Conservation (phyloP, 2,113 vertebrate genomes). For the Gymnarchus niloticus region DNA sequence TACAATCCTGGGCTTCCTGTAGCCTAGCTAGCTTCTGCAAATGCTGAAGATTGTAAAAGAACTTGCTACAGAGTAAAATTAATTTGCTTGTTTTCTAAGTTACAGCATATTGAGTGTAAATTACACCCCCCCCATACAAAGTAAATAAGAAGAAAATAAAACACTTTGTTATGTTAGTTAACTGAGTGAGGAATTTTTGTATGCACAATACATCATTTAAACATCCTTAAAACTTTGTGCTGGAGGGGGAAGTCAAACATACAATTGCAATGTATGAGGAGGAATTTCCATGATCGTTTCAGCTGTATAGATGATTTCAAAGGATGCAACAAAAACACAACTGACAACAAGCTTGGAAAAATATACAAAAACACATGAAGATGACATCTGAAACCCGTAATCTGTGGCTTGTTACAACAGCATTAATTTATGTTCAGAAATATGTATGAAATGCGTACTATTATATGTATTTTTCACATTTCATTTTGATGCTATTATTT, state of each 20-base stretch:
- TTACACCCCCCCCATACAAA: background rate
- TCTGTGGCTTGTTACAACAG: no score
- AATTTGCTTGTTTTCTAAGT: background rate
- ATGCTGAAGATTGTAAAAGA: background rate
- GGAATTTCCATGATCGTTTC: background rate
- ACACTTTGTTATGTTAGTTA: conserved; percentile 4
- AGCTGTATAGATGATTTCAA: background rate
- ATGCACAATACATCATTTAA: background rate
- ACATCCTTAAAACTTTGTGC: background rate
- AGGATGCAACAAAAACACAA: background rate
- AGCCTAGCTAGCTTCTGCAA: background rate
- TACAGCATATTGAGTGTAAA: background rate
- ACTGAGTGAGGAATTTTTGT: background rate
- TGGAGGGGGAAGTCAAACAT: background rate
- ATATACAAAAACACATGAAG: no score
- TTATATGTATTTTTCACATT: background rate
- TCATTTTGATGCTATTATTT: background rate
- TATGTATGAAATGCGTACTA: no score
- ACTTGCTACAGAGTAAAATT: background rate
- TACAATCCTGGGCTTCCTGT: background rate
- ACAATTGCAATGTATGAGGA: background rate
- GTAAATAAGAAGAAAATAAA: background rate
- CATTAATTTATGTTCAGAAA: no score
- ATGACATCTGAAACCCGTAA: no score
- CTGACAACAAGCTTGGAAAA: no score